phyloP scores from a whole-genome alignment of 2,797 vertebrate species.

The Kryptolebias ocellatus region DNA sequence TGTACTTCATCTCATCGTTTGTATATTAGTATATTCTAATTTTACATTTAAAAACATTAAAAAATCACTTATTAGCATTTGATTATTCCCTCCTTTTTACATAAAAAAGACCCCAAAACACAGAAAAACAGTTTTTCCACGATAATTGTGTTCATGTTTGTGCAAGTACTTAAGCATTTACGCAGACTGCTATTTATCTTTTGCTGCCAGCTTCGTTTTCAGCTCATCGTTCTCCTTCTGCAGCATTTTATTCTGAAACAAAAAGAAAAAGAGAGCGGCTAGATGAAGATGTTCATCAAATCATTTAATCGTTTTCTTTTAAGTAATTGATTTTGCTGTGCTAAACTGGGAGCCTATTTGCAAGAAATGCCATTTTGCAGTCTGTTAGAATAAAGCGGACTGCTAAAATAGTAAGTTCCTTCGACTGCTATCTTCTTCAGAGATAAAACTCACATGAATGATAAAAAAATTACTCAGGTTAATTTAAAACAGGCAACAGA shows the following conservation, averaged over 20 bases:
- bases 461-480: too few species aligned
- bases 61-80: too few species aligned
- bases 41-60: too few species aligned
- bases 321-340: not conserved
- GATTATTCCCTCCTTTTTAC: too few species aligned
- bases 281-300: not conserved
- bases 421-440: too few species aligned
- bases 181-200: not conserved
- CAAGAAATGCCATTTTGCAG: not conserved
- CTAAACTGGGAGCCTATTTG: not conserved
- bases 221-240: constrained; percentile 78
- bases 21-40: too few species aligned
- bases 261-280: not conserved
- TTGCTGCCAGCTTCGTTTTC: constrained; percentile 60
- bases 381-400: not conserved
- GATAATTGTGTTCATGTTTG: not conserved
- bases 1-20: too few species aligned
- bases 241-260: constrained; percentile 79
- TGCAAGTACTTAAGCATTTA: not conserved
- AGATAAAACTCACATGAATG: too few species aligned
- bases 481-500: too few species aligned
- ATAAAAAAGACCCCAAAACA: not conserved
- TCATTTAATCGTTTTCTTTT: not conserved
- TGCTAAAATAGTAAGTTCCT: not conserved
- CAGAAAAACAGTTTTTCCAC: not conserved